phyloP scores from a whole-genome alignment of 2,797 vertebrate genomes.

The Lacerta viridis region DNA sequence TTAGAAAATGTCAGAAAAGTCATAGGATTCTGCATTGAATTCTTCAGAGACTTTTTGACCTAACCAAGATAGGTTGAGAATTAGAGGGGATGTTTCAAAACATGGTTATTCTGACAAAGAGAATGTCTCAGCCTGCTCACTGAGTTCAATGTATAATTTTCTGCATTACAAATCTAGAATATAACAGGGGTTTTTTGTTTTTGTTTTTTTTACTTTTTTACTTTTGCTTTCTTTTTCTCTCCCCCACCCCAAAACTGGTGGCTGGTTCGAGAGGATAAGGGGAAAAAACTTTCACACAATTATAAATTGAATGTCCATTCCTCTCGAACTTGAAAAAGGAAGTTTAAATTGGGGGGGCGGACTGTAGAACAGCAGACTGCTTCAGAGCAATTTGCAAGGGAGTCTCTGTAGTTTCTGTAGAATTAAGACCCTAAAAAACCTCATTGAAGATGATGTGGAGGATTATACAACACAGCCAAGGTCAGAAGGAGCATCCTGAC shows the following conservation, averaged over 20 bases:
- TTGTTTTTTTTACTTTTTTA: not conserved
- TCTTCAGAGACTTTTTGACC: constrained; percentile 5
- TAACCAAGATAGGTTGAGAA: constrained; percentile 16
- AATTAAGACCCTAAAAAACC: constrained; percentile 7
- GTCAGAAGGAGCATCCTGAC: not conserved
- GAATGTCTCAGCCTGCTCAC: not conserved
- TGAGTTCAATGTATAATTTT: constrained; percentile 3
- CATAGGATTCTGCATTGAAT: constrained; percentile 7
- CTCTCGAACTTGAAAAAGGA: not conserved
- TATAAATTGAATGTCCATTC: constrained; percentile 29
- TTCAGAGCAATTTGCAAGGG: constrained; percentile 17
- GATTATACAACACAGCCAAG: constrained; percentile 15
- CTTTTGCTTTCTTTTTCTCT: not conserved
- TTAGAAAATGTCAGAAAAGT: constrained; percentile 8
- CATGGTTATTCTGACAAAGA: not conserved
- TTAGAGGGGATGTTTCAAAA: not conserved
- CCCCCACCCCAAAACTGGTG: not conserved
- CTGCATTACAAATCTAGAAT: constrained; percentile 22
- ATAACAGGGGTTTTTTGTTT: not conserved
- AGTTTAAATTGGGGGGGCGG: not conserved
- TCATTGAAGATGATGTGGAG: not conserved
- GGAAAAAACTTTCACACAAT: not conserved
- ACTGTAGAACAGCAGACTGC: not conserved
- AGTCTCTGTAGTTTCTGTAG: not conserved
- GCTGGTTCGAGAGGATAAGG: constrained; percentile 10